Percentiles rank a stretch among this genome's conserved stretches.
These are phyloP conservation scores for Anastrepha ludens DNA, from an alignment of 1,140 invertebrate species.

Conservation along the genomic window DNA sequence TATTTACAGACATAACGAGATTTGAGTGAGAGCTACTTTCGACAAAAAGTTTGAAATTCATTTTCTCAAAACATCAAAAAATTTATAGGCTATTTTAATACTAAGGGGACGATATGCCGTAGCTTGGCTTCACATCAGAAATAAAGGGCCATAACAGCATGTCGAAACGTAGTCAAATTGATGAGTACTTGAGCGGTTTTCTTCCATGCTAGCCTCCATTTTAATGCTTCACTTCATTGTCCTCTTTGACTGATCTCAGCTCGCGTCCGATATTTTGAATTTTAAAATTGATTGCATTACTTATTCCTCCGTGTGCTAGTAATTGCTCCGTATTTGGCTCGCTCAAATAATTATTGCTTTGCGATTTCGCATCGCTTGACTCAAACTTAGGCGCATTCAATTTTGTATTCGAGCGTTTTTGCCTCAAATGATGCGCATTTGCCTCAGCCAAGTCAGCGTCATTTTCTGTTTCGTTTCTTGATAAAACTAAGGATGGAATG, in stretches of 20 bases:
- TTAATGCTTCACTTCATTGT: neutral
- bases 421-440: constrained; percentile 24
- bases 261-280: constrained; percentile 67
- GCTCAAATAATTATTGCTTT: constrained; percentile 62
- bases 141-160: no score
- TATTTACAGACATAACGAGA: no score
- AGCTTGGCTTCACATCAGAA: no score
- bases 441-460: neutral
- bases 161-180: neutral
- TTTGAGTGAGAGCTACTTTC: no score
- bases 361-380: neutral
- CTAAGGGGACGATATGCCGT: no score
- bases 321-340: constrained; percentile 61
- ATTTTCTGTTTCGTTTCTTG: neutral
- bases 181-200: neutral
- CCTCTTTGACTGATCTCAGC: constrained; percentile 63
- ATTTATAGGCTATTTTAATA: no score
- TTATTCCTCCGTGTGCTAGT: constrained; percentile 52
- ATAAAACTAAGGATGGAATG: neutral
- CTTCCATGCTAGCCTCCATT: no score
- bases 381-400: constrained; percentile 16
- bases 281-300: constrained; percentile 59
- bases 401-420: neutral
- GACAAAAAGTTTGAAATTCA: no score
- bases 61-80: no score